These are phyloP conservation scores for Daktulosphaira vitifoliae DNA, from an alignment of 1,140 invertebrate species.

Conservation along the genomic window DNA sequence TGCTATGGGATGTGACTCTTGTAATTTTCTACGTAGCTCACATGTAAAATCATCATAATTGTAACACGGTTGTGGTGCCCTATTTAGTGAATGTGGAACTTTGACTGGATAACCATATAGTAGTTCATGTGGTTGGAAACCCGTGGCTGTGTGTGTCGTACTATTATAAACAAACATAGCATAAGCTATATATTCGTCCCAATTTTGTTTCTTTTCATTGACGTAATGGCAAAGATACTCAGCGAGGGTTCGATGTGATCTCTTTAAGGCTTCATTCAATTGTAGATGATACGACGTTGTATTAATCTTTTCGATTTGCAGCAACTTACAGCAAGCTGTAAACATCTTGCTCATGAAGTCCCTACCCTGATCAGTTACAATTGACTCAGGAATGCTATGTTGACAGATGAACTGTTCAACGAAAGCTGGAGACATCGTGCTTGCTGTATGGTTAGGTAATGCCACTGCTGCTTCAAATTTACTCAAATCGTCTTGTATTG, in stretches of 20 bases:
- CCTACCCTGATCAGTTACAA: no score
- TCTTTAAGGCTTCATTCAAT: slow-evolving; percentile 13
- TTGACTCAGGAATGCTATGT: no score
- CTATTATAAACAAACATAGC: no score
- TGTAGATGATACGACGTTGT: slow-evolving; percentile 39
- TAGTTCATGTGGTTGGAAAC: no score
- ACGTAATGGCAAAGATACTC: slow-evolving; percentile 44
- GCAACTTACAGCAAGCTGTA: no score
- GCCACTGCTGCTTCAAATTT: slow-evolving; percentile 41
- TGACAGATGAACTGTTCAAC: no score
- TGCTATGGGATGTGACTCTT: no score
- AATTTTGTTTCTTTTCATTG: slow-evolving; percentile 37
- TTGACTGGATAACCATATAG: no score
- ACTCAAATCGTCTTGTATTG: slow-evolving; percentile 43
- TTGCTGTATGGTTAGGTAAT: slow-evolving; percentile 41
- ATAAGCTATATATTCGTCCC: no score
- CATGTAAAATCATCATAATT: not conserved
- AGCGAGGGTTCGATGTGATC: slow-evolving; percentile 40
- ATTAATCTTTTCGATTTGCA: slow-evolving; percentile 36
- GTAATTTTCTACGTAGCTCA: no score
- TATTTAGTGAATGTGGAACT: not conserved
- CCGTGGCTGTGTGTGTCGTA: no score
- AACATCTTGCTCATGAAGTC: slow-evolving; percentile 41
- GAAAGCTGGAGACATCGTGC: slow-evolving; percentile 39
- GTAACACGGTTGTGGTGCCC: not conserved